A percentile compares a stretch with the other conserved stretches of the same genome.
phyloP scores from a whole-genome alignment of 2,113 vertebrate genomes.

The Laticauda laticaudata region DNA sequence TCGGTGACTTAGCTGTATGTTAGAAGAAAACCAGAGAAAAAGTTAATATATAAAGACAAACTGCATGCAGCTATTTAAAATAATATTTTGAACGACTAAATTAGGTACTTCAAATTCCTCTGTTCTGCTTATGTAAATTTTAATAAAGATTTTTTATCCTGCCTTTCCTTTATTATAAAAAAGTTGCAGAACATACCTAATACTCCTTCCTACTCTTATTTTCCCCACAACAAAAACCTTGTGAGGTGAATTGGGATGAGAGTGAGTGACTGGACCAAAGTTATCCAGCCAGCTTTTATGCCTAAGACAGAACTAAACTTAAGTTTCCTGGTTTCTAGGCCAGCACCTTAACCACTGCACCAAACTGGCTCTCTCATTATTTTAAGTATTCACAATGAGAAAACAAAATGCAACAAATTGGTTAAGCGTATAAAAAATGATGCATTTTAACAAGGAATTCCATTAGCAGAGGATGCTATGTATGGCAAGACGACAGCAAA shows the following conservation, averaged over 20 bases:
- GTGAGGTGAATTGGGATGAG: neutral
- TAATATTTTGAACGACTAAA: neutral
- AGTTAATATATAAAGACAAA: neutral
- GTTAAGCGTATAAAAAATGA: neutral
- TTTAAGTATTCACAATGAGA: neutral
- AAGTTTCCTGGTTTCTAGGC: neutral
- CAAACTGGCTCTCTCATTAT: neutral
- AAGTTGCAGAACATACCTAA: neutral
- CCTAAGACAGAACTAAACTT: neutral
- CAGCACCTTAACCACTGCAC: neutral
- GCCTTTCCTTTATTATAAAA: too few species aligned
- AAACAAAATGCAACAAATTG: neutral
- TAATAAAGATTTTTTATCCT: too few species aligned
- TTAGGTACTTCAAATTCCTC: neutral
- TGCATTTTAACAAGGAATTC: neutral
- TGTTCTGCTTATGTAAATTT: neutral
- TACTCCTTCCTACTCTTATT: neutral
- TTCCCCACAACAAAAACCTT: neutral
- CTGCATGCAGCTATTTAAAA: neutral
- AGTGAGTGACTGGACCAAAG: neutral
- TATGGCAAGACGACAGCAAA: neutral
- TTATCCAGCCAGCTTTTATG: neutral
- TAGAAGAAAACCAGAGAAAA: neutral
- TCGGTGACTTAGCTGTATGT: neutral
- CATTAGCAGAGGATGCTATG: neutral